phyloP scores from a whole-genome alignment of 2,888 invertebrate genomes.

The Epirrita christyi region DNA sequence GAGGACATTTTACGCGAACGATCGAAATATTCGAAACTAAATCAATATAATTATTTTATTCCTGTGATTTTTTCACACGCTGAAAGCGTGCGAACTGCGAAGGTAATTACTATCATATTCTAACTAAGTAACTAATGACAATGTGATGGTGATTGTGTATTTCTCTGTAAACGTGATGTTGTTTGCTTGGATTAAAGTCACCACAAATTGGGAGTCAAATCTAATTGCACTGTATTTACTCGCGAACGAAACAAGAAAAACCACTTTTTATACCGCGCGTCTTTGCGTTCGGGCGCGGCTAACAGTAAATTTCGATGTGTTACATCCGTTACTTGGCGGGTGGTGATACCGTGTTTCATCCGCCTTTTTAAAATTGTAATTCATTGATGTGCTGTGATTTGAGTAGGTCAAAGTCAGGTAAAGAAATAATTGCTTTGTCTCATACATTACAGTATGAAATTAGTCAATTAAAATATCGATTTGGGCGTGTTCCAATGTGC shows the following conservation, averaged over 20 bases:
- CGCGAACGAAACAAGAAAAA: conserved; percentile 62
- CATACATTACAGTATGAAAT: background rate
- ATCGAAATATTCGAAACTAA: conserved; percentile 29
- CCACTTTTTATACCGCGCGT: conserved; percentile 54
- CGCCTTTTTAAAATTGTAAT: conserved; percentile 16
- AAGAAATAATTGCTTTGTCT: background rate
- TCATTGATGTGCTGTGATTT: conserved; percentile 18
- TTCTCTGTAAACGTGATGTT: no score
- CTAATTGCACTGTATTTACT: conserved; percentile 45
- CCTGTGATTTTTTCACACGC: conserved; percentile 11
- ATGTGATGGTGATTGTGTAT: background rate
- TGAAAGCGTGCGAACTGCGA: conserved; percentile 18
- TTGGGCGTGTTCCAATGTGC: conserved; percentile 20
- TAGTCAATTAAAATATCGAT: background rate
- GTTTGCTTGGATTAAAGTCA: background rate
- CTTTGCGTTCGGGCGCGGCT: conserved; percentile 48
- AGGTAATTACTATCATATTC: conserved; percentile 9
- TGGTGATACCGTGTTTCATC: conserved; percentile 40
- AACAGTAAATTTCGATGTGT: conserved; percentile 66
- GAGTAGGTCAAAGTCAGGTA: conserved; percentile 31
- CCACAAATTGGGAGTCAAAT: conserved; percentile 42
- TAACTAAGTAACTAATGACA: background rate
- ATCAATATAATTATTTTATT: conserved; percentile 16
- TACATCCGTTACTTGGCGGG: conserved; percentile 69
- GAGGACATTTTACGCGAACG: conserved; percentile 25